Conservation (phyloP, 2,888 invertebrate genomes). For the Agrilus mali region DNA sequence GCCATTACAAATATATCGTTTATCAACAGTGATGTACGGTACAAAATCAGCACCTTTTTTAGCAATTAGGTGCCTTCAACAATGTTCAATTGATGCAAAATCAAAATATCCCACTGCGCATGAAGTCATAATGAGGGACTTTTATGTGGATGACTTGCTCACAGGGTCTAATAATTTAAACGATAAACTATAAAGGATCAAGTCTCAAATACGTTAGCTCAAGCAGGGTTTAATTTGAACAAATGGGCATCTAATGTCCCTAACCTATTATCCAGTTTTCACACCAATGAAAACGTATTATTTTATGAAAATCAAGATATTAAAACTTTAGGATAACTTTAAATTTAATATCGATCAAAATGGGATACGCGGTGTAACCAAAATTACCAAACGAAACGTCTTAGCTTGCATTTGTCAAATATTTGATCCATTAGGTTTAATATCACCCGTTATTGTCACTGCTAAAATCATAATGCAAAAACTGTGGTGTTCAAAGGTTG, state of each 20-base stretch:
- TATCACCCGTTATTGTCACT: too few species aligned
- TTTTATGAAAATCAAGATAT: too few species aligned
- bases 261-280: background rate
- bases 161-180: constrained; percentile 8
- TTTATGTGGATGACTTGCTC: constrained; percentile 14
- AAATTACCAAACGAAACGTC: background rate
- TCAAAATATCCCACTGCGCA: constrained; percentile 5
- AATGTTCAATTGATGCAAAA: constrained; percentile 11
- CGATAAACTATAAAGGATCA: constrained; percentile 4
- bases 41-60: constrained; percentile 11
- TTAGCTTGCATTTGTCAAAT: too few species aligned
- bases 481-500: too few species aligned
- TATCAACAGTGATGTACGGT: constrained; percentile 15
- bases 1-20: constrained; percentile 6
- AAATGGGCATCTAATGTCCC: constrained; percentile 12
- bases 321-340: too few species aligned
- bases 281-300: background rate
- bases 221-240: constrained; percentile 8
- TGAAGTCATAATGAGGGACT: constrained; percentile 7
- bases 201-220: constrained; percentile 5
- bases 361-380: too few species aligned
- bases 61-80: constrained; percentile 11
- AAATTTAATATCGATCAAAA: background rate
- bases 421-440: too few species aligned
- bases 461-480: too few species aligned